A percentile compares a stretch with the other conserved stretches of the same genome.
Evolutionary conservation across 2,888 invertebrate species (phyloP).

Genomic region (Apoda limacodes): DNA sequence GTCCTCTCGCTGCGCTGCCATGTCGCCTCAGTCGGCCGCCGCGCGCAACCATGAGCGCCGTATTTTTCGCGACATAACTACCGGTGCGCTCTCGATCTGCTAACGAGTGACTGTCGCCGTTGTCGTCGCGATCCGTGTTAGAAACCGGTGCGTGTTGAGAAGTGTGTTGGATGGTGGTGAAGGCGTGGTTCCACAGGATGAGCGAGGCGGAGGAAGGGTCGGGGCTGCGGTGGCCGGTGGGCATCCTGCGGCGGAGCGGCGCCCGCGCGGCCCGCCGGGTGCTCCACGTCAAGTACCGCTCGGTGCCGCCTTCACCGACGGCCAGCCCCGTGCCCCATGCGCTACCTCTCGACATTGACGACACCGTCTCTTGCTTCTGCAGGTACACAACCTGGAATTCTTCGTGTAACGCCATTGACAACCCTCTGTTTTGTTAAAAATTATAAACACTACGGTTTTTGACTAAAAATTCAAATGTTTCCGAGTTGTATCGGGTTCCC

Average conservation of each 20-base stretch:
- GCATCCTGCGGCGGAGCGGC: constrained; percentile 48
- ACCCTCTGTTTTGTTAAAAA: not conserved
- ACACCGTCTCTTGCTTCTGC: constrained; percentile 85
- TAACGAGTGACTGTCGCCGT: constrained; percentile 11
- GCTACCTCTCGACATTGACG: constrained; percentile 72
- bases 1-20: constrained; percentile 18
- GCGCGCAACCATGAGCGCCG: constrained; percentile 37
- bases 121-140: constrained; percentile 5
- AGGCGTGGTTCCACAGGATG: constrained; percentile 31
- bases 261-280: constrained; percentile 44
- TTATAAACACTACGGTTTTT: too few species aligned
- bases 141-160: constrained; percentile 15
- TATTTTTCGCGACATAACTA: constrained; percentile 15
- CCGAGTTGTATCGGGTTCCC: too few species aligned
- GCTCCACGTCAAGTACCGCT: constrained; percentile 53
- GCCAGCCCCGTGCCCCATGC: constrained; percentile 26
- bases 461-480: too few species aligned
- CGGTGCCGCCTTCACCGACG: constrained; percentile 35
- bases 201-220: constrained; percentile 29
- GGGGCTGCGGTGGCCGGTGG: constrained; percentile 43
- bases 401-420: not conserved
- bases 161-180: constrained; percentile 29
- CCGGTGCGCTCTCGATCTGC: constrained; percentile 12
- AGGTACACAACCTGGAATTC: constrained; percentile 69
- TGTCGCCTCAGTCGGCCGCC: constrained; percentile 30